These are phyloP conservation scores for Urophycis tenuis DNA, from an alignment of 2,797 vertebrate species.

Conservation along the genomic window DNA sequence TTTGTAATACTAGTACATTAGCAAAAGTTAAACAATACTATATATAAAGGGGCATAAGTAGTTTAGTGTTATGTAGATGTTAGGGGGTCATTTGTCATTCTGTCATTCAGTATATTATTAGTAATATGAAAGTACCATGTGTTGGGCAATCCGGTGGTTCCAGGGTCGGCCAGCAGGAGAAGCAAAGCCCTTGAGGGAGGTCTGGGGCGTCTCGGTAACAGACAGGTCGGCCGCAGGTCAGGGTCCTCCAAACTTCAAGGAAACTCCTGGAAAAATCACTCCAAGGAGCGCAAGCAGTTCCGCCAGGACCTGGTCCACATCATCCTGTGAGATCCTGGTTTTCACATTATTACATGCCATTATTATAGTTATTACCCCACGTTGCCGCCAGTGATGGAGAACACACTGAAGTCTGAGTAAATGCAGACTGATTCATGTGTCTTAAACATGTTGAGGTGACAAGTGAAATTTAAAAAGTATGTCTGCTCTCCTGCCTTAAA, in stretches of 20 bases:
- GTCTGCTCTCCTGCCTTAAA: neutral
- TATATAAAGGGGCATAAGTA: too few relatives aligned
- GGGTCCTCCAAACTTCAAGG: constrained; percentile 29
- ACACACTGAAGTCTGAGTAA: neutral
- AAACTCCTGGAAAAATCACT: constrained; percentile 36
- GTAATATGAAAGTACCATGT: neutral
- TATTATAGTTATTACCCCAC: neutral
- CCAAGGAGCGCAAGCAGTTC: constrained; percentile 61
- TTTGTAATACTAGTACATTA: neutral
- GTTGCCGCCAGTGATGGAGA: neutral
- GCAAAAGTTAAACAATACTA: too few relatives aligned
- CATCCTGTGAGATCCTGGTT: constrained; percentile 63
- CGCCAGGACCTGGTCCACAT: constrained; percentile 71
- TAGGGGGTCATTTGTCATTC: too few relatives aligned
- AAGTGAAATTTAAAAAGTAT: neutral
- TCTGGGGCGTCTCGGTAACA: constrained; percentile 4
- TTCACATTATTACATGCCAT: neutral
- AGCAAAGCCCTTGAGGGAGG: constrained; percentile 26
- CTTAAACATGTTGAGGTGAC: neutral
- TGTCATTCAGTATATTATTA: neutral
- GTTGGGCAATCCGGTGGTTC: constrained; percentile 20
- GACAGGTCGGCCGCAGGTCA: neutral
- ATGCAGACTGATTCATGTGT: neutral
- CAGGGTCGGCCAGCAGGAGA: constrained; percentile 31
- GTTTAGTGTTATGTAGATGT: too few relatives aligned